A percentile compares a stretch with the other conserved stretches of the same genome.
Conservation (phyloP, 2,797 vertebrate genomes). For the Hipposideros larvatus region DNA sequence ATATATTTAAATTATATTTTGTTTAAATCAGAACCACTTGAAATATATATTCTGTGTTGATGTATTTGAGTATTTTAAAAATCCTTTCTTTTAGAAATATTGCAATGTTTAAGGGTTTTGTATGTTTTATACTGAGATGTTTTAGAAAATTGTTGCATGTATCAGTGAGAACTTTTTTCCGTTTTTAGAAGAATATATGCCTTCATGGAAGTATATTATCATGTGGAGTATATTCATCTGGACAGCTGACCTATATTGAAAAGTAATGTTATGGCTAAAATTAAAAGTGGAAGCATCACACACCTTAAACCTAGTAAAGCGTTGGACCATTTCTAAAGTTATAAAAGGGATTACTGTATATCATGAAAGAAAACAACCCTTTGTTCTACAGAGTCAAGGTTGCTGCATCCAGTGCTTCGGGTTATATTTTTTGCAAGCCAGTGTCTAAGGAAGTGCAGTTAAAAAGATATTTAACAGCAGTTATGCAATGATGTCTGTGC, state of each 20-base stretch:
- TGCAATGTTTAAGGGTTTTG: constrained; percentile 44
- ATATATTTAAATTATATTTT: constrained; percentile 34
- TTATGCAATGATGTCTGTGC: neutral
- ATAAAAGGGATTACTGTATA: constrained; percentile 77
- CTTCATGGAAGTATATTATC: constrained; percentile 49
- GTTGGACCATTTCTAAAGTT: constrained; percentile 74
- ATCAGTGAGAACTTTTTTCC: constrained; percentile 53
- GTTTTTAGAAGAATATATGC: constrained; percentile 28
- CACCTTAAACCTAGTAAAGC: constrained; percentile 64
- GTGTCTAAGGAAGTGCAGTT: neutral
- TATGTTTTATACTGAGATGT: constrained; percentile 21
- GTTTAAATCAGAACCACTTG: constrained; percentile 13
- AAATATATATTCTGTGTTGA: constrained; percentile 6
- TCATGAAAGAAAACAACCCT: constrained; percentile 66
- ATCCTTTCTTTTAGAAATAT: neutral
- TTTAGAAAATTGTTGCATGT: constrained; percentile 26
- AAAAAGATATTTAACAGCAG: constrained; percentile 42
- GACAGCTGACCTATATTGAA: constrained; percentile 65
- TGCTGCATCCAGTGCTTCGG: constrained; percentile 60
- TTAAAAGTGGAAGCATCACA: constrained; percentile 72
- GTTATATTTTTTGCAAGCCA: constrained; percentile 29
- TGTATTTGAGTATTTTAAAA: neutral
- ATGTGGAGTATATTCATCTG: constrained; percentile 59
- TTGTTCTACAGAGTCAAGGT: constrained; percentile 68
- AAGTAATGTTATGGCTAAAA: constrained; percentile 73